Percentiles rank a stretch among this genome's conserved stretches.
Conservation (phyloP, 2,888 invertebrate genomes). For the Allophyes oxyacanthae region DNA sequence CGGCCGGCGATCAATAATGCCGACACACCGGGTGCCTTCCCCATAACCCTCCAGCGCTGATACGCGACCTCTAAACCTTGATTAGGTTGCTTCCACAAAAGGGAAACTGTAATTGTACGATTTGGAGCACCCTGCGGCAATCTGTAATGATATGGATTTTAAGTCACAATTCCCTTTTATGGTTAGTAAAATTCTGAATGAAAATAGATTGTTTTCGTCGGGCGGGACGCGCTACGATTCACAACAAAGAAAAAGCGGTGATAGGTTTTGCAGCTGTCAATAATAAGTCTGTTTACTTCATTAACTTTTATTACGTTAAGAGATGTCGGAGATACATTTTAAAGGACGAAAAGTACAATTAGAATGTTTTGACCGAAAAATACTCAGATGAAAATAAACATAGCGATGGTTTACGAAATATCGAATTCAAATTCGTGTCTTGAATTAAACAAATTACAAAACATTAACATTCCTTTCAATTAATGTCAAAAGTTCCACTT, state of each 20-base stretch:
- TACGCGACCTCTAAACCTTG: slow-evolving; percentile 51
- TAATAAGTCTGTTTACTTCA: slow-evolving; percentile 21
- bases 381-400: neutral
- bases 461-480: slow-evolving; percentile 35
- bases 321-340: slow-evolving; percentile 4
- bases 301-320: slow-evolving; percentile 11
- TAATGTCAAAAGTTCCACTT: slow-evolving; percentile 22
- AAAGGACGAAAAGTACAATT: neutral
- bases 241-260: slow-evolving; percentile 40
- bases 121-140: slow-evolving; percentile 27
- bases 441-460: slow-evolving; percentile 15
- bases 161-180: slow-evolving; percentile 33
- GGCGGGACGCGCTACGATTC: slow-evolving; percentile 29
- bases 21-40: slow-evolving; percentile 51
- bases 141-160: slow-evolving; percentile 36
- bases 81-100: slow-evolving; percentile 46
- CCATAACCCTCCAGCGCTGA: slow-evolving; percentile 52
- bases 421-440: slow-evolving; percentile 2
- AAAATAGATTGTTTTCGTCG: slow-evolving; percentile 23
- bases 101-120: slow-evolving; percentile 50
- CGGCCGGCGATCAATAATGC: slow-evolving; percentile 55
- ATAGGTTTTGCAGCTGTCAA: slow-evolving; percentile 15
- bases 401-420: neutral
- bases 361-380: slow-evolving; percentile 2
- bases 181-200: slow-evolving; percentile 28